These are phyloP conservation scores for Phrynosoma platyrhinos DNA, from an alignment of 2,113 vertebrate species.

Conservation along the genomic window DNA sequence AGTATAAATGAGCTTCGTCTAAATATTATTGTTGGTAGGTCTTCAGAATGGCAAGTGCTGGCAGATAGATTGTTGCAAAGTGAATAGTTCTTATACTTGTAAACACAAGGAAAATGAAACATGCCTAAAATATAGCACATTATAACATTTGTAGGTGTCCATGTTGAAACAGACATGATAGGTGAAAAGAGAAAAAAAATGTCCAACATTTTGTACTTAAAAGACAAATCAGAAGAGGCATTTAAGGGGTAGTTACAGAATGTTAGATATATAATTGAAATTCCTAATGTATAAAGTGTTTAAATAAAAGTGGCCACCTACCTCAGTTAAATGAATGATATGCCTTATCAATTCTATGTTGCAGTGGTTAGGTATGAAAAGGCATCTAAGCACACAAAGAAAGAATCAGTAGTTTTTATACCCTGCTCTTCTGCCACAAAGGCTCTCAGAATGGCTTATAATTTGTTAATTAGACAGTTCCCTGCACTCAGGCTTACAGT, in stretches of 20 bases:
- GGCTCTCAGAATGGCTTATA: no score
- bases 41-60: neutral
- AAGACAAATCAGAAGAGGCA: neutral
- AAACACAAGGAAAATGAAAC: neutral
- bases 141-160: no score
- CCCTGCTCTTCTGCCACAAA: no score
- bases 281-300: neutral
- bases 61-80: neutral
- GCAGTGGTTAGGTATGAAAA: no score
- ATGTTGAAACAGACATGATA: neutral
- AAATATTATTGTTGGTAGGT: neutral
- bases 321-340: no score
- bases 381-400: no score
- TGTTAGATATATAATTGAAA: neutral
- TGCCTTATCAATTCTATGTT: no score
- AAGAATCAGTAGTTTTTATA: no score
- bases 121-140: neutral
- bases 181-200: neutral
- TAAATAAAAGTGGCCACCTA: no score
- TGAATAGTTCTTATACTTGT: neutral
- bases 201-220: neutral
- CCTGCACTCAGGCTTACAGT: no score
- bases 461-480: no score
- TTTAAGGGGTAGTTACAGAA: neutral
- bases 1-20: neutral